phyloP scores from a whole-genome alignment of 1,140 invertebrate genomes.

The Eubasilissa regina region DNA sequence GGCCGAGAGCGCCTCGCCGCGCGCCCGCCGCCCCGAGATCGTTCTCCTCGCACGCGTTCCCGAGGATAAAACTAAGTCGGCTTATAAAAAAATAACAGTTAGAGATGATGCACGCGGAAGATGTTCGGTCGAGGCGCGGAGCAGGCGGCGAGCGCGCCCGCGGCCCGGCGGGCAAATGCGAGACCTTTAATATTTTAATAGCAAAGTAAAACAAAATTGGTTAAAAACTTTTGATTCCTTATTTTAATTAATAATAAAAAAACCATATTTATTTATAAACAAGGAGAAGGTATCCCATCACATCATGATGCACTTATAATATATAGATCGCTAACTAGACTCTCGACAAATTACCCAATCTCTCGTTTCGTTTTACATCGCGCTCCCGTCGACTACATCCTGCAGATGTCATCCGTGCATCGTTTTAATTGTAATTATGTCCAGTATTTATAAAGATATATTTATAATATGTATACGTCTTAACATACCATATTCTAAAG shows the following conservation, averaged over 20 bases:
- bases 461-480: constrained; percentile 11
- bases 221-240: constrained; percentile 41
- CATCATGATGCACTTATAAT: constrained; percentile 48
- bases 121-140: neutral
- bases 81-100: constrained; percentile 44
- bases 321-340: constrained; percentile 31
- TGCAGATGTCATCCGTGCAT: neutral
- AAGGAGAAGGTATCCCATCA: constrained; percentile 51
- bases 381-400: neutral
- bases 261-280: constrained; percentile 36
- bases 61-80: neutral
- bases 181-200: constrained; percentile 1
- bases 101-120: neutral
- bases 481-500: neutral
- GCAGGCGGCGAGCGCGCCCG: neutral
- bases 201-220: constrained; percentile 33
- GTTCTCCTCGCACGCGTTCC: neutral
- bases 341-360: constrained; percentile 19
- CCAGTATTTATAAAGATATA: constrained; percentile 19
- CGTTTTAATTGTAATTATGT: neutral
- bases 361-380: constrained; percentile 10
- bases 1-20: too few species aligned
- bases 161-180: neutral
- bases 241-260: constrained; percentile 38
- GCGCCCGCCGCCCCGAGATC: too few species aligned